Base-by-base conservation (phyloP, 2,113 vertebrate genomes). In the Aptenodytes forsteri region DNA sequence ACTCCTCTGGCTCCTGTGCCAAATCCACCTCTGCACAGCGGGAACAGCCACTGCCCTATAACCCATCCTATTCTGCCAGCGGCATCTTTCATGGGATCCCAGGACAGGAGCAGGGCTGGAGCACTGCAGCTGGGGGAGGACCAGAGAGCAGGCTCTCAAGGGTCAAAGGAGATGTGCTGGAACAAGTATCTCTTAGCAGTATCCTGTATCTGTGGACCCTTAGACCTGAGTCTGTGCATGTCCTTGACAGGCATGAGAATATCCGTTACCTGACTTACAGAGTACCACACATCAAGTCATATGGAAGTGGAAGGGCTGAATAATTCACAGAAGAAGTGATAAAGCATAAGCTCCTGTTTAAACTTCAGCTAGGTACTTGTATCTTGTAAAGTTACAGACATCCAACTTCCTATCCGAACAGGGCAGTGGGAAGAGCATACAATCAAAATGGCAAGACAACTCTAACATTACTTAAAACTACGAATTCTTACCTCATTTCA, bases 401-500 rank as follows among this genome's bases (percentile, higher is more conserved):
- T 20, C 29, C 21, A 87, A 40, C 50, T 70, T 81, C 38, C 32
- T 66, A 67, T 30, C 36, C 76, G 89, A 81, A 78, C 23, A 83
- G 25, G 19, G 9, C 25, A 58, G 3, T 29, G 36, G 40, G 56
- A 90, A 85, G 20, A 82, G 5, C 22, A 77, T 27, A 73, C 49
- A 72, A 86, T 75, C 19, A 40, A 76, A 90, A 87, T 8, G n/a
- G 16, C 29, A 93, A 87, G 49, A 71, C 16, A 79, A 76, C 21
- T 82, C 19, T 71, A 91, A 62, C 9, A 44, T 77, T 66, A 93
- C 44, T 49, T 71, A 55, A 77, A 91, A 26, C 52, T n/a, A 77
- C 49, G 15, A 65, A 83, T 79, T 86, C 88, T 93, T 99, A 99
- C 99, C 99, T 99, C 83, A 98, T 98, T 98, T 99, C 99, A 95